Evolutionary conservation across 2,797 vertebrate species (phyloP).

Genomic region (Staurois parvus): DNA sequence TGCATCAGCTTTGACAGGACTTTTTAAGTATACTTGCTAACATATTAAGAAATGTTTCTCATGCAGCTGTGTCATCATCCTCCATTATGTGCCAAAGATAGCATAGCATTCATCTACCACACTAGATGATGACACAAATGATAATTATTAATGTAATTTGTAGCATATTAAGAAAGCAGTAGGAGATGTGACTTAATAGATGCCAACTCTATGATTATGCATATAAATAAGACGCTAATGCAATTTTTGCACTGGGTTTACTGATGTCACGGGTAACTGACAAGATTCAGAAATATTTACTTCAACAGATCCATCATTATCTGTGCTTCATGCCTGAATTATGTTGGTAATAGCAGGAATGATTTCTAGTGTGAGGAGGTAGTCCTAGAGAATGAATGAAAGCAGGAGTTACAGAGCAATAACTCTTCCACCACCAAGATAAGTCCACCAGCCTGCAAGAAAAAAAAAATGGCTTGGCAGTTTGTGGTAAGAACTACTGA

Average conservation of each 20-base stretch:
- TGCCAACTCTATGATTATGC: slow-evolving; percentile 22
- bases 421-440: background rate
- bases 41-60: slow-evolving; percentile 42
- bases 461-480: background rate
- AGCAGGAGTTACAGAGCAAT: background rate
- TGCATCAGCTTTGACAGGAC: slow-evolving; percentile 38
- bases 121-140: slow-evolving; percentile 53
- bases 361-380: background rate
- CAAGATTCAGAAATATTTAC: background rate
- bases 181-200: slow-evolving; percentile 36
- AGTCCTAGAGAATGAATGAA: background rate
- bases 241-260: slow-evolving; percentile 30
- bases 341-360: background rate
- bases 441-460: background rate
- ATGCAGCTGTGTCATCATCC: slow-evolving; percentile 37
- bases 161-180: slow-evolving; percentile 27
- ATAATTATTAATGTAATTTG: slow-evolving; percentile 47
- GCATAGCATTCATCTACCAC: slow-evolving; percentile 16
- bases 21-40: slow-evolving; percentile 43
- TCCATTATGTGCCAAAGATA: slow-evolving; percentile 20
- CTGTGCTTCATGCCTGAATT: slow-evolving; percentile 5
- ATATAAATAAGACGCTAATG: slow-evolving; percentile 35
- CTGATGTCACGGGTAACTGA: slow-evolving; percentile 5
- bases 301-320: background rate
- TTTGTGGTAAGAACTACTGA: background rate